Evolutionary conservation across 1,140 invertebrate genomes (phyloP), one percentile per base, ranked within the genome.

Genomic region (Atta colombica): DNA sequence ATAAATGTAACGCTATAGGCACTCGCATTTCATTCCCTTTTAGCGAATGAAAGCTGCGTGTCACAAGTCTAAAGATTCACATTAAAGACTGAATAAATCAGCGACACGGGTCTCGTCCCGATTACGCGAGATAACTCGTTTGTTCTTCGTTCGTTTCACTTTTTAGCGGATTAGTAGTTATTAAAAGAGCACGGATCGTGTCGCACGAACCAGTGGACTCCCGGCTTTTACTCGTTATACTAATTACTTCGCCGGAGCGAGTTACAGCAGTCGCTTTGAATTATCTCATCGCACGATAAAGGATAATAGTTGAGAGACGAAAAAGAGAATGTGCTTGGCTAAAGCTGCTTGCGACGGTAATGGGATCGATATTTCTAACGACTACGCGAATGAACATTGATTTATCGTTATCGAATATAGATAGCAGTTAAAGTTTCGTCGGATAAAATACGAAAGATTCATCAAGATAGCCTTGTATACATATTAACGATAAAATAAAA

Each of bases 291-390:
- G 81, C 81, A 72, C 69, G 89, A 90, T 87, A 90, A 90, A 90
- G 88, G 86, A 71, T 90, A 90, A 90, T 88, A 90, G 87, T 88
- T 86, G 75, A 89, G 61, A 16, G 80, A 90, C 63, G 88, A 90
- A 90, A 90, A 88, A 87, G 88, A 90, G 77, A 87, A 81, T 61
- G 55, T 61, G 80, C 80, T 51, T n/a, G 69, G 55, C 65, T 84
- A 60, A 75, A 74, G 80, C 80, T 75, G 80, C 80, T 74, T 49
- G 80, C 80, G 68, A 84, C 69, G 69, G 69, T 84, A 84, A 84
- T 74, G 69, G 80, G 69, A 84, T 84, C 80, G 80, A 84, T 84
- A 84, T 84, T 84, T 84, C 55, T 75, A 84, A 84, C 80, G 80
- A 84, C 80, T 63, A 35, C 31, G 71, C 55, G 69, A 84, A 51